These are phyloP conservation scores for Fulmarus glacialis DNA, from an alignment of 2,113 vertebrate genomes.

Conservation along the genomic window DNA sequence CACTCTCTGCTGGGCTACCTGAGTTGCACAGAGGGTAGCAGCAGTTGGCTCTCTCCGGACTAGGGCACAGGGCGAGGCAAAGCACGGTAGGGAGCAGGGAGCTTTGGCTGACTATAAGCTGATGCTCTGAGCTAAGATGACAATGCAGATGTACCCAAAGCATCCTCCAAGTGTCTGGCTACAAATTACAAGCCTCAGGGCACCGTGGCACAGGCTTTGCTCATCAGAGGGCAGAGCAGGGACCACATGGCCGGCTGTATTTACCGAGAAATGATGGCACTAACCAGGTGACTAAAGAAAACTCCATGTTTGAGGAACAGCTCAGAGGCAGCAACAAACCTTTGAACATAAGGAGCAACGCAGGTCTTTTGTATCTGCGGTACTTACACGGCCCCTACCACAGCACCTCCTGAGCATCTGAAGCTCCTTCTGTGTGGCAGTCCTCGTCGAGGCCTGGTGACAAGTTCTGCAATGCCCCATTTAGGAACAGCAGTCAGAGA, in stretches of 20 bases:
- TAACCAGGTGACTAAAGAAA: background rate
- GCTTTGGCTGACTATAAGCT: background rate
- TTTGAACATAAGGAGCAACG: background rate
- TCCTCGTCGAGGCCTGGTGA: rapidly evolving
- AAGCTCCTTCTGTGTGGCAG: background rate
- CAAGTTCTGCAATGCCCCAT: background rate
- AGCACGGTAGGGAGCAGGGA: background rate
- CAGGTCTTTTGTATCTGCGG: background rate
- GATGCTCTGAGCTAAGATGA: background rate
- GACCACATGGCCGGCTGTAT: rapidly evolving
- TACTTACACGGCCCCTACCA: rapidly evolving
- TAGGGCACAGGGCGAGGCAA: background rate
- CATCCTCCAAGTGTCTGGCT: background rate
- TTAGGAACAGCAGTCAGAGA: background rate
- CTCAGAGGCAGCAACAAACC: background rate
- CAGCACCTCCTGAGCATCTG: background rate
- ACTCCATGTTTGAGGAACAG: background rate
- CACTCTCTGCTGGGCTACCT: background rate
- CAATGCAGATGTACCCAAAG: background rate
- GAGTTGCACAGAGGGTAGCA: background rate
- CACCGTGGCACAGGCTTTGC: background rate
- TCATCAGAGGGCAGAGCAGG: background rate
- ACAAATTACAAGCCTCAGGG: background rate
- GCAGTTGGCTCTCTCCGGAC: background rate
- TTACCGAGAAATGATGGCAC: background rate